A percentile compares a stretch with the other conserved stretches of the same genome.
Conservation (phyloP, 1,140 invertebrate species). For the Dolichoris vasculosae region DNA sequence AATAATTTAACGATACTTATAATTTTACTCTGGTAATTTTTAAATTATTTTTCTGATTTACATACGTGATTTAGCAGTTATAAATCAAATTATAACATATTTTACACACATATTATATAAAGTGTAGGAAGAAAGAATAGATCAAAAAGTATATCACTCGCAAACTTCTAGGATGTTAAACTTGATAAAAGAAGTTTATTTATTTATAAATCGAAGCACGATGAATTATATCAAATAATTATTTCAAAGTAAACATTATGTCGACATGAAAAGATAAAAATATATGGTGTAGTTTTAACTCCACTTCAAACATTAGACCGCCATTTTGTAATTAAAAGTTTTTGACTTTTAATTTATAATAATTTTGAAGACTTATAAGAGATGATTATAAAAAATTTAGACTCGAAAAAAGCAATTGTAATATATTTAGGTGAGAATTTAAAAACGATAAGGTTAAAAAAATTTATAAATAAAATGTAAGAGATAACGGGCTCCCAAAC, state of each 20-base stretch:
- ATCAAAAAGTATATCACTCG: background rate
- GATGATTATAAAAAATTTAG: background rate
- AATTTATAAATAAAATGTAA: too few relatives aligned
- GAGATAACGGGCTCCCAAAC: too few relatives aligned
- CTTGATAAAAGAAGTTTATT: background rate
- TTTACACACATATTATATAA: too few relatives aligned
- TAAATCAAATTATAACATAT: background rate
- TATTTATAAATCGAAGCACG: background rate
- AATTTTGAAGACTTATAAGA: background rate
- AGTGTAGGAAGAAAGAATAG: background rate
- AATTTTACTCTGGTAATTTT: background rate
- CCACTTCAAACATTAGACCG: background rate
- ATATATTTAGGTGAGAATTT: too few relatives aligned
- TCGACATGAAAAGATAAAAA: background rate
- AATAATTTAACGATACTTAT: background rate
- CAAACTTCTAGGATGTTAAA: background rate
- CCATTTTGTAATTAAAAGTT: conserved; percentile 23
- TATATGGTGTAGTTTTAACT: background rate
- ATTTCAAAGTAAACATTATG: background rate
- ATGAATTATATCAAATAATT: background rate
- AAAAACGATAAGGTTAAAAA: too few relatives aligned
- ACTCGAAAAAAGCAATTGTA: background rate
- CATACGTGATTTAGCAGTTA: background rate
- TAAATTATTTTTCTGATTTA: too few relatives aligned
- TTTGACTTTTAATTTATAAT: background rate